Evolutionary conservation across 2,888 invertebrate species (phyloP).

Genomic region (Barypeithes pellucidus): DNA sequence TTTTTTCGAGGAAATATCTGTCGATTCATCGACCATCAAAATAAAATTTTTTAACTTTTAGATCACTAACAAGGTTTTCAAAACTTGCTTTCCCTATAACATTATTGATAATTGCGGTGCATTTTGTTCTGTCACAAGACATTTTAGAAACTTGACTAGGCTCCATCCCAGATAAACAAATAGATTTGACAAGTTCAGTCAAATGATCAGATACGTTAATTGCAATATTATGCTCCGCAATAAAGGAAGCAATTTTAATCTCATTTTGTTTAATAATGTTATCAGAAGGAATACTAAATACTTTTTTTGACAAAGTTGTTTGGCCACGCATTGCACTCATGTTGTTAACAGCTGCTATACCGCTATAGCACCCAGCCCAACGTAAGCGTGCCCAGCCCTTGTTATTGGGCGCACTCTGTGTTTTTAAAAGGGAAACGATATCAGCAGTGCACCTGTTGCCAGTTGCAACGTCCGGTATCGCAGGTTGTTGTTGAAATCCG

Average conservation of each 20-base stretch:
- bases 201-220: conserved; percentile 18
- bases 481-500: too few species aligned
- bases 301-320: conserved; percentile 8
- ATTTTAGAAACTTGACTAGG: conserved; percentile 26
- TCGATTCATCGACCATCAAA: conserved; percentile 23
- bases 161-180: conserved; percentile 23
- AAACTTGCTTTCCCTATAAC: conserved; percentile 6
- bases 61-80: neutral
- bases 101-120: conserved; percentile 21
- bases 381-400: too few species aligned
- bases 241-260: conserved; percentile 16
- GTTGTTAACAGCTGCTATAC: neutral
- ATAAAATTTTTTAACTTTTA: conserved; percentile 14
- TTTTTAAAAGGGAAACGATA: too few species aligned
- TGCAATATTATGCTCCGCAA: conserved; percentile 41
- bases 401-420: too few species aligned
- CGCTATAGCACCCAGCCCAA: too few species aligned
- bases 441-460: too few species aligned
- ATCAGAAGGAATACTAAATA: neutral
- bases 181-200: conserved; percentile 24
- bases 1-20: conserved; percentile 21
- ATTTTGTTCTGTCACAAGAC: conserved; percentile 33
- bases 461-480: too few species aligned
- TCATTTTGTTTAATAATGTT: conserved; percentile 1
- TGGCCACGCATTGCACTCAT: neutral